These are phyloP conservation scores for Scaptomyza tumidula DNA, from an alignment of 2,888 invertebrate species.

Conservation along the genomic window DNA sequence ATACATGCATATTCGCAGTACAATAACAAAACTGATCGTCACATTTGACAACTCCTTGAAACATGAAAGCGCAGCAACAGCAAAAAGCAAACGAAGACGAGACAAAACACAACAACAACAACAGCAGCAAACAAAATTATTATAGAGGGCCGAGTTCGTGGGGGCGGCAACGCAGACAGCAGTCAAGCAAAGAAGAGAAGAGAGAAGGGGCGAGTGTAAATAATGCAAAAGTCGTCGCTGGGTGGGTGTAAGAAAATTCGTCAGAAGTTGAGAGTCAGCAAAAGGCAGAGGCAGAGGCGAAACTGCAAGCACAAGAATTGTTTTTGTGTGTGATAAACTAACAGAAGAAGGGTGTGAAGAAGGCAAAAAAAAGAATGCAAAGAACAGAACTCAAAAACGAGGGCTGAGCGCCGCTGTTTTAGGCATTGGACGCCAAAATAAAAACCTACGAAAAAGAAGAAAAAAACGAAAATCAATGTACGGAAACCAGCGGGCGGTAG, in stretches of 20 bases:
- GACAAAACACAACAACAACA: slow-evolving; percentile 43
- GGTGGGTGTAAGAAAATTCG: slow-evolving; percentile 78
- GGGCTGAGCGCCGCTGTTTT: slow-evolving; percentile 45
- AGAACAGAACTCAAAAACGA: slow-evolving; percentile 17
- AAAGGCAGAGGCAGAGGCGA: slow-evolving; percentile 17
- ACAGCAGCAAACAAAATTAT: slow-evolving; percentile 45
- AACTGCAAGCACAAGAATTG: slow-evolving; percentile 46
- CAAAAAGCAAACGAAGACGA: slow-evolving; percentile 58
- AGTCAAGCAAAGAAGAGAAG: slow-evolving; percentile 30
- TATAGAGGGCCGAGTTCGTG: slow-evolving; percentile 62
- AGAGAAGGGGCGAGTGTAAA: background rate
- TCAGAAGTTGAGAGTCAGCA: slow-evolving; percentile 57
- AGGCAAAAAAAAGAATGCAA: slow-evolving; percentile 38
- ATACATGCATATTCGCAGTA: background rate
- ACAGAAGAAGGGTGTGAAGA: slow-evolving; percentile 67
- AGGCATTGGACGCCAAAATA: slow-evolving; percentile 69
- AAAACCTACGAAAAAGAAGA: slow-evolving; percentile 63
- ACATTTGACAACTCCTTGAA: slow-evolving; percentile 58
- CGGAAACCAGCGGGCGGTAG: slow-evolving; percentile 72
- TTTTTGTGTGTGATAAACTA: slow-evolving; percentile 61
- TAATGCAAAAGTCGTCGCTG: slow-evolving; percentile 66
- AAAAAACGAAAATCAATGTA: slow-evolving; percentile 65
- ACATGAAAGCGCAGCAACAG: slow-evolving; percentile 46
- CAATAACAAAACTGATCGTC: slow-evolving; percentile 13
- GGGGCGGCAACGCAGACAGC: slow-evolving; percentile 67